Evolutionary conservation across 2,888 invertebrate species (phyloP).

Genomic region (Cephus spinipes): DNA sequence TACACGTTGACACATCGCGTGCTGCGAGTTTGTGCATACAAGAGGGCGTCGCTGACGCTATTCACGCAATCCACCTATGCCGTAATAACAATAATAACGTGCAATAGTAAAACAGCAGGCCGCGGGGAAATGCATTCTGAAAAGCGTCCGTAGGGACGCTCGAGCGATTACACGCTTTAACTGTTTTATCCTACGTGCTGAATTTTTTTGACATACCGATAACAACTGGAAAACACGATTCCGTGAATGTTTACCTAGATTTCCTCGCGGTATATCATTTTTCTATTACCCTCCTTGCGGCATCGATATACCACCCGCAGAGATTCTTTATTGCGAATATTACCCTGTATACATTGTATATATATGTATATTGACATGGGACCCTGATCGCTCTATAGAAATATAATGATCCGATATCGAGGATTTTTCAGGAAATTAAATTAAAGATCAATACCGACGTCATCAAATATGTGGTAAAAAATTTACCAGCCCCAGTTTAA

Average conservation of each 20-base stretch:
- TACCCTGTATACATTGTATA: background rate
- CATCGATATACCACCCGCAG: background rate
- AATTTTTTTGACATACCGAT: slow-evolving; percentile 26
- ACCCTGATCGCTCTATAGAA: background rate
- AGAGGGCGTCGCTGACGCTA: slow-evolving; percentile 13
- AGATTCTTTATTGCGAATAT: background rate
- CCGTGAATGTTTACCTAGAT: background rate
- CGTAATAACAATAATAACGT: slow-evolving; percentile 27
- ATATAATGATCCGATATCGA: background rate
- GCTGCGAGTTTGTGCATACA: slow-evolving; percentile 23
- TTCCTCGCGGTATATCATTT: background rate
- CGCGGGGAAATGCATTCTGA: slow-evolving; percentile 28
- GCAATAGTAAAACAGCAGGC: slow-evolving; percentile 19
- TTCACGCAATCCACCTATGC: slow-evolving; percentile 27
- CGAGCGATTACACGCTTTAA: slow-evolving; percentile 25
- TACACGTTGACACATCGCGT: slow-evolving; percentile 27
- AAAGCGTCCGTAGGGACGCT: slow-evolving; percentile 27
- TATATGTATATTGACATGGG: background rate
- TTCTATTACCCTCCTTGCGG: background rate
- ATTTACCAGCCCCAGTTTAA: background rate
- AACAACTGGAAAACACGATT: slow-evolving; percentile 22
- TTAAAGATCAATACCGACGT: background rate
- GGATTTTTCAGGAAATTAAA: background rate
- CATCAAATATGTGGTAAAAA: background rate
- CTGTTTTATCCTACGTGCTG: slow-evolving; percentile 26